Base-by-base conservation (phyloP, 2,888 invertebrate genomes). In the Stictocephala bisonia region DNA sequence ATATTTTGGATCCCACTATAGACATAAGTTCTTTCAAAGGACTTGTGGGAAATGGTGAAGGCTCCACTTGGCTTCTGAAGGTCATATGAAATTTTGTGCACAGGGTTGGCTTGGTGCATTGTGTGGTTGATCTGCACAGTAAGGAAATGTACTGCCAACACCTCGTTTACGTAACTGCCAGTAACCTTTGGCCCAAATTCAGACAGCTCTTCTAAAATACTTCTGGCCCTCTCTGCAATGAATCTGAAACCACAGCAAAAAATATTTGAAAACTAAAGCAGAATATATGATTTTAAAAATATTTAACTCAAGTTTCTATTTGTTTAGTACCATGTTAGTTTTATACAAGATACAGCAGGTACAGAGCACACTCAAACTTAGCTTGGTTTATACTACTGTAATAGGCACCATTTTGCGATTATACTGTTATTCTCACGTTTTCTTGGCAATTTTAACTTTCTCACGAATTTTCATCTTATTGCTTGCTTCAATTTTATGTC, bases 1-100 rank as follows among this genome's bases (percentile, higher is more conserved):
- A 88, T 80, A 78, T 88, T 88, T 69, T 79, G 76, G 40, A 82
- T 81, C 74, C 86, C 84, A n/a, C 72, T 69, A 31, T 78, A 78
- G 44, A 73, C 71, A 0, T 70, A 84, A 81, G 79, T 87, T 87
- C 74, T 82, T 26, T 64, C 44, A 24, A 15, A 26, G 4, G 11
- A 11, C 15, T 44, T 26, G 18, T 44, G 64, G 13, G 64, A 18
- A 27, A 70, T 56, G 41, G 51, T 56, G 56, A 40, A 53, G n/a
- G 44, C 20, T 4, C 70, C 70, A 72, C 84, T 83, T 20, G 79
- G 79, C 15, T 86, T 80, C 77, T 88, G 87, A 3, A 85, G 80
- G 78, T 86, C 85, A 67, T 85, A 79, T 29, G 83, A 79, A 18
- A 86, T 79, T 15, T 77, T 75, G 20, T 80, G 78, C 0, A 70